Evolutionary conservation across 1,140 invertebrate species (phyloP).

Genomic region (Drosophila azteca): DNA sequence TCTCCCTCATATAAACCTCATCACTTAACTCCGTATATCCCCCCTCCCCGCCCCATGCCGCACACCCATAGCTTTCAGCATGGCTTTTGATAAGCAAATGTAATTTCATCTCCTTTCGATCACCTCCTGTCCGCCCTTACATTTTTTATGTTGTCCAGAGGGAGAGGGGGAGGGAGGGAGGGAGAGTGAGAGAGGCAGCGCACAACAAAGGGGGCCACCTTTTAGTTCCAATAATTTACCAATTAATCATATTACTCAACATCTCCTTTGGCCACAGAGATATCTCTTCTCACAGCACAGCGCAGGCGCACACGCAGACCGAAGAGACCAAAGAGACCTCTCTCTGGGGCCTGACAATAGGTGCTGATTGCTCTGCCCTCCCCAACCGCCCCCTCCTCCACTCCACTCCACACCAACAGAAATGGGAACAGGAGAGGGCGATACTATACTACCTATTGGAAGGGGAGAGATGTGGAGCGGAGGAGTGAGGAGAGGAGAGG

Average conservation of each 20-base stretch:
- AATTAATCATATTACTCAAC: constrained; percentile 79
- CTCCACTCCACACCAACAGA: constrained; percentile 50
- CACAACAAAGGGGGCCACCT: constrained; percentile 68
- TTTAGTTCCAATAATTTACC: constrained; percentile 81
- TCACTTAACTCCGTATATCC: constrained; percentile 28
- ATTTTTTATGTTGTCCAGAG: neutral
- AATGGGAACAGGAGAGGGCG: constrained; percentile 48
- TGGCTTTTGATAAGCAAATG: constrained; percentile 38
- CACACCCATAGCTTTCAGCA: constrained; percentile 23
- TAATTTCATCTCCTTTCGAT: constrained; percentile 46
- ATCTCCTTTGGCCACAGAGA: constrained; percentile 38
- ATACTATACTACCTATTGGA: constrained; percentile 15
- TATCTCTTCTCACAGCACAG: neutral
- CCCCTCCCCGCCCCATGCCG: neutral
- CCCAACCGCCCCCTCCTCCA: constrained; percentile 48
- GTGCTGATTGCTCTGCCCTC: constrained; percentile 78
- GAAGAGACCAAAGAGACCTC: constrained; percentile 20
- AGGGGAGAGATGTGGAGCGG: neutral
- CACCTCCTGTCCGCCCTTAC: constrained; percentile 18
- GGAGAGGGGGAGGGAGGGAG: neutral
- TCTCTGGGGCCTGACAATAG: constrained; percentile 71
- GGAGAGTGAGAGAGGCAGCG: neutral
- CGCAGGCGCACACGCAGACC: constrained; percentile 34
- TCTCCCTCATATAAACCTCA: neutral
- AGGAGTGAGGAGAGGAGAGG: neutral